Base-by-base conservation (phyloP, 1,140 invertebrate genomes). In the Diuraphis noxia region DNA sequence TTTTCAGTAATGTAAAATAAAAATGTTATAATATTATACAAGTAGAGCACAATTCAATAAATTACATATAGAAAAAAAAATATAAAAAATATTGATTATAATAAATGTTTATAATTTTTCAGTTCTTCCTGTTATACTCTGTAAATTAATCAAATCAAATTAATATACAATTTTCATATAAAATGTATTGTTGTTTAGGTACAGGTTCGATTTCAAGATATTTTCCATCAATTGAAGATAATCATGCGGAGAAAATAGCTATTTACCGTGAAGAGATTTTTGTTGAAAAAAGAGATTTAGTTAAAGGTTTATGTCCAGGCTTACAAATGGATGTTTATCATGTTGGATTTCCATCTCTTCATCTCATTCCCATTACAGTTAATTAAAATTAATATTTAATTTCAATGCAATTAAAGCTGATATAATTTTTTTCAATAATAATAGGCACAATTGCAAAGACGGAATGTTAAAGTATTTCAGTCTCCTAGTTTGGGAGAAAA, bases 281-380 rank as follows among this genome's bases (percentile, higher is more conserved):
- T 0, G 94, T 97, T 3, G 94, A 96, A 0, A 93, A 93, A 23
- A 94, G 95, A 0, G 93, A 95, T 85, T 94, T 98, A 21, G 94
- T 96, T 2, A 96, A 96, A 92, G 97, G 98, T 1, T 94, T 98
- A 86, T 95, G 96, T 93, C 95, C 96, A 1, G 96, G 95, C 92
- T 96, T 96, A 0, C 94, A 95, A 46, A 93, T 96, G 25, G 95
- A 97, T 93, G 94, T 97, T 10, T 96, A 97, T 93, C 98, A 96
- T 93, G 96, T 97, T 46, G 98, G 98, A 46, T 99, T 99, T 93
- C 98, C 98, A 0, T 98, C 97, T 1, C 94, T 99, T 92, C 96
- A 96, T 93, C 96, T 98, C 94, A 94, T 99, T 46, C 94, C 96
- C 36, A 98, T 98, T 93, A 95, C 94, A 93, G 96, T 97, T 93